Evolutionary conservation across 2,113 vertebrate genomes (phyloP).

Genomic region (Lophius piscatorius): DNA sequence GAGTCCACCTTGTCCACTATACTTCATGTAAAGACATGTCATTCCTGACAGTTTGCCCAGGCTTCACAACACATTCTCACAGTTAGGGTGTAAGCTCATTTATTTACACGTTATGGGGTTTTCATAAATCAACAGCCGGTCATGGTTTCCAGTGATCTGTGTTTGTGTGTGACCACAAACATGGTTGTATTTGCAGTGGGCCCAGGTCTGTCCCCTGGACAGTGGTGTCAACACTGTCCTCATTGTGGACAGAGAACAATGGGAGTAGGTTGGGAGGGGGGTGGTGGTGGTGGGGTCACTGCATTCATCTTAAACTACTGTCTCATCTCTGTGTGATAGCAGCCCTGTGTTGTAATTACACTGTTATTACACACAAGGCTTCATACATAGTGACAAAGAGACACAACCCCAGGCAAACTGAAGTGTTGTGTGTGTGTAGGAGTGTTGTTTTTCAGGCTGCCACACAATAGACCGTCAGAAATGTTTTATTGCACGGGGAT

Average conservation of each 20-base stretch:
- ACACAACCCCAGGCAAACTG: not conserved
- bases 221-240: slow-evolving; percentile 58
- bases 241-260: slow-evolving; percentile 71
- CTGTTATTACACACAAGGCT: slow-evolving; percentile 25
- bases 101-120: too few relatives aligned
- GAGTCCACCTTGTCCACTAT: too few relatives aligned
- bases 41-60: too few relatives aligned
- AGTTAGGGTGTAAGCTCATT: too few relatives aligned
- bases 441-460: not conserved
- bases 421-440: not conserved
- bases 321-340: slow-evolving; percentile 1
- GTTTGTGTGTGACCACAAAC: slow-evolving; percentile 28
- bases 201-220: slow-evolving; percentile 39
- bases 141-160: slow-evolving; percentile 9
- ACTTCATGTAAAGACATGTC: too few relatives aligned
- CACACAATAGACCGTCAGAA: not conserved
- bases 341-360: slow-evolving; percentile 10
- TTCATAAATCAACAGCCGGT: too few relatives aligned
- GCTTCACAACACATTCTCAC: too few relatives aligned
- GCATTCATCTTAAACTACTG: slow-evolving; percentile 19
- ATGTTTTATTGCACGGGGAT: not conserved
- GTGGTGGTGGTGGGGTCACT: slow-evolving; percentile 50
- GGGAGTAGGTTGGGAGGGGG: slow-evolving; percentile 36
- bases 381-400: not conserved
- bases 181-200: slow-evolving; percentile 30